These are phyloP conservation scores for Meloidogyne hapla DNA, from an alignment of 1,140 invertebrate genomes.

Conservation along the genomic window DNA sequence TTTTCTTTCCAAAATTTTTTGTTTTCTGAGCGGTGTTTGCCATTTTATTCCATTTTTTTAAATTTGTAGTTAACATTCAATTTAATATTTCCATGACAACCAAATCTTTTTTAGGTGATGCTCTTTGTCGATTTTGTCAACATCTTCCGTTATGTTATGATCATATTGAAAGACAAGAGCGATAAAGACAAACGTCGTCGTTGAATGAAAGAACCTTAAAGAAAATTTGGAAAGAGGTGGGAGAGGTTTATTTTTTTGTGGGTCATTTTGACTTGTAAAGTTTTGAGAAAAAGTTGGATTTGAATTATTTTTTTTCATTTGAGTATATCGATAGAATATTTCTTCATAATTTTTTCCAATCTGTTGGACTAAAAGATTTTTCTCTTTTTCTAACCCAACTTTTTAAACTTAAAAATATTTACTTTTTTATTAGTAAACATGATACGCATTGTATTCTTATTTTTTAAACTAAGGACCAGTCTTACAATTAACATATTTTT, in stretches of 20 bases:
- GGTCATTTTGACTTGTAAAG: neutral
- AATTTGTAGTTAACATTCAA: neutral
- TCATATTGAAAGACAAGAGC: constrained; percentile 73
- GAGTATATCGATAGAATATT: too few species aligned
- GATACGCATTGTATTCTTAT: neutral
- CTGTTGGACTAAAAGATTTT: neutral
- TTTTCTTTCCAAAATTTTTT: too few species aligned
- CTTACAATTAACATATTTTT: neutral
- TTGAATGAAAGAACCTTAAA: neutral
- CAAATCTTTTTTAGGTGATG: constrained; percentile 69
- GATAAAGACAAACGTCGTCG: constrained; percentile 45
- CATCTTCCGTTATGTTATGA: constrained; percentile 82
- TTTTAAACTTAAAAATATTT: neutral
- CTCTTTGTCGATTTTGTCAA: constrained; percentile 88
- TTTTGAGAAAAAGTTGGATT: neutral
- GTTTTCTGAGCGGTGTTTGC: constrained; percentile 16
- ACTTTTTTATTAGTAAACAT: neutral
- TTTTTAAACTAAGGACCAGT: neutral
- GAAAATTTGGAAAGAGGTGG: neutral
- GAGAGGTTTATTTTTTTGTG: neutral
- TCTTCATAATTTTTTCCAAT: too few species aligned
- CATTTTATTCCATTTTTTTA: too few species aligned
- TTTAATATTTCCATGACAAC: neutral
- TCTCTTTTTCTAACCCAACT: neutral
- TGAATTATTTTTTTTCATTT: neutral